Evolutionary conservation across 2,113 vertebrate genomes (phyloP), one percentile per base, ranked within the genome.

Genomic region (Brachionichthys hirsutus): DNA sequence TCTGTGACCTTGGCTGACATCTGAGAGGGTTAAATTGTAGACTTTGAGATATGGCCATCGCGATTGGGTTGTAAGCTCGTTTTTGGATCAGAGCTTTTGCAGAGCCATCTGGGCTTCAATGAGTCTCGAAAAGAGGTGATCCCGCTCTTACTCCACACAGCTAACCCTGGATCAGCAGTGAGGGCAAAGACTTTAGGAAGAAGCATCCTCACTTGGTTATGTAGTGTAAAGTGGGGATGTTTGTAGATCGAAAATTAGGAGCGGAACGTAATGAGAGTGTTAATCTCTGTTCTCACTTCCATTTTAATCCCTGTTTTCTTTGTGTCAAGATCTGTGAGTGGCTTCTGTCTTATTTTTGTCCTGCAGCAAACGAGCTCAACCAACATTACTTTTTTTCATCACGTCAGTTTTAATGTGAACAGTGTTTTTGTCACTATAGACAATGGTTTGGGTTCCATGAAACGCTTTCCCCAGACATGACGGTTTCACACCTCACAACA

Each of bases 1-100:
- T 87, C 78, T 85, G 79, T 84, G 85, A 88, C 83, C 86, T 88
- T 84, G 85, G 80, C 86, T 79, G 78, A 79, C 81, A 80, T 78
- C 48, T 11, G 56, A 50, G 73, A 55, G 78, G 77, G 84, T 80
- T 88, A 85, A 89, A 88, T 81, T 85, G 86, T 78, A 77, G 76
- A 84, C 78, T 83, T 66, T 66, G 74, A 77, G 82, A 83, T 82
- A 77, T 63, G 75, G 75, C 81, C 75, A 67, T 63, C 70, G 84
- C 68, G 78, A 83, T 81, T 81, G 77, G 83, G 79, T 76, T 43
- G 61, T 87, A 84, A 85, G 85, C 83, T 87, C 70, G 79, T 77
- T 77, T 79, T 74, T 78, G 84, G 84, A 87, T 79, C 68, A 36
- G 68, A 63, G 61, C 77, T 77, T 79, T 61, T 44, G 6, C 59